Base-by-base conservation (phyloP, 2,888 invertebrate species). In the Sisyra terminalis region DNA sequence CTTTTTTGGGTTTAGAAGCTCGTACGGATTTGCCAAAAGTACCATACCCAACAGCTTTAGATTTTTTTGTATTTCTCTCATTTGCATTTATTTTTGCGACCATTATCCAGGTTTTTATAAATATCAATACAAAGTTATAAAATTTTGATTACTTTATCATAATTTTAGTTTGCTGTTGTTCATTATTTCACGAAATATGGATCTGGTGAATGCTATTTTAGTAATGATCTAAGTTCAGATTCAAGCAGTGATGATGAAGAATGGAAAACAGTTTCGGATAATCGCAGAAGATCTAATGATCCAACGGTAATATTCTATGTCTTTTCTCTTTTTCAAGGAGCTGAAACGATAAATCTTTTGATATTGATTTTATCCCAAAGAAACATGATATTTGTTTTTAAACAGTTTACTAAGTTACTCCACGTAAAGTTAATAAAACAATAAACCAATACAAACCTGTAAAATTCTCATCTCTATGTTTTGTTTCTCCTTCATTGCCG, bases 151-250 rank as follows among this genome's bases (percentile, higher is more conserved):
- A 8, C 18, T 29, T 17, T 39, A 49, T 34, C 34, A 47, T 48
- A 42, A 48, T 54, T 52, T 47, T 53, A 71, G 68, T 86, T 84
- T 56, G 84, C 85, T 3, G 73, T 83, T n/a, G 85, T 86, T 1
- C 85, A 86, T 57, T 83, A 81, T 57, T 84, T 81, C 58, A 85
- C 85, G n/a, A 86, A 85, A 60, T 77, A 79, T 50, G 84, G 84
- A 16, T 82, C 78, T 4, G 84, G 84, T 1, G 84, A 84, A 57
- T 76, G 78, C 52, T 81, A 81, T 58, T 79, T 79, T 56, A 74
- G 73, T 46, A 68, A 73, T 1, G 78, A 80, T 50, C 63, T 66
- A 50, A 74, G 66, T 49, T 71, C 73, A 3, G 75, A 74, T 35
- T 68, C 71, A 3, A 74, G 72, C 46, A 63, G 64, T 43, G 66